Evolutionary conservation across 1,140 invertebrate species (phyloP).

Genomic region (Brachionus rotundiformis): DNA sequence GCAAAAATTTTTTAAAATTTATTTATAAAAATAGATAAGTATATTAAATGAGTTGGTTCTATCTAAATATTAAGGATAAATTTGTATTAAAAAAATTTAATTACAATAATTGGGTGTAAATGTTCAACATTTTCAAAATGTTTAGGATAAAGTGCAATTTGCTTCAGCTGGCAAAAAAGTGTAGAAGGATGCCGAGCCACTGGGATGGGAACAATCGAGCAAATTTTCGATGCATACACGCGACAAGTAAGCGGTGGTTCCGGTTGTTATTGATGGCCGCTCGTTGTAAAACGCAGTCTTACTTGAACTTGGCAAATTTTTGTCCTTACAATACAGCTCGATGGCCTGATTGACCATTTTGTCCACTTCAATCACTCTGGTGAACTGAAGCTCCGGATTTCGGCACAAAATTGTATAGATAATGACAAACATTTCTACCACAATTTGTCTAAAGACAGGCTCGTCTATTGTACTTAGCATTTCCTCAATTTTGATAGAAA

Average conservation of each 20-base stretch:
- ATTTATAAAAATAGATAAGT: conserved; percentile 2
- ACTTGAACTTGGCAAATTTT: neutral
- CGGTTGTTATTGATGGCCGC: conserved; percentile 13
- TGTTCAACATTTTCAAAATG: neutral
- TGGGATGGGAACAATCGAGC: neutral
- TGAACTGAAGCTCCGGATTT: conserved; percentile 47
- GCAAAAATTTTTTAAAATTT: neutral
- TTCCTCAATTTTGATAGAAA: conserved; percentile 89
- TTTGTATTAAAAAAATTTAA: neutral
- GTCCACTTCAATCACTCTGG: conserved; percentile 29
- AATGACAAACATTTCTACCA: conserved; percentile 73
- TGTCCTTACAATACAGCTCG: conserved; percentile 26
- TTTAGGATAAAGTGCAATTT: conserved; percentile 10
- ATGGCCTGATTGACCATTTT: conserved; percentile 49
- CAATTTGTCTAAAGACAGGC: conserved; percentile 87
- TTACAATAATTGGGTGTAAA: neutral
- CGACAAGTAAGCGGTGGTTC: conserved; percentile 34
- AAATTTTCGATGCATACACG: conserved; percentile 45
- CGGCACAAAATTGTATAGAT: conserved; percentile 46
- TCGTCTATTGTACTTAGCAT: conserved; percentile 82
- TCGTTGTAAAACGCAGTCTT: conserved; percentile 38
- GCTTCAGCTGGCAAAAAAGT: neutral
- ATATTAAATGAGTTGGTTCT: neutral
- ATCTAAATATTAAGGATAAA: neutral
- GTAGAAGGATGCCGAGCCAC: conserved; percentile 24